Percentiles rank a stretch among this genome's conserved stretches.
Conservation (phyloP, 2,888 invertebrate genomes). For the Ditula angustiorana region DNA sequence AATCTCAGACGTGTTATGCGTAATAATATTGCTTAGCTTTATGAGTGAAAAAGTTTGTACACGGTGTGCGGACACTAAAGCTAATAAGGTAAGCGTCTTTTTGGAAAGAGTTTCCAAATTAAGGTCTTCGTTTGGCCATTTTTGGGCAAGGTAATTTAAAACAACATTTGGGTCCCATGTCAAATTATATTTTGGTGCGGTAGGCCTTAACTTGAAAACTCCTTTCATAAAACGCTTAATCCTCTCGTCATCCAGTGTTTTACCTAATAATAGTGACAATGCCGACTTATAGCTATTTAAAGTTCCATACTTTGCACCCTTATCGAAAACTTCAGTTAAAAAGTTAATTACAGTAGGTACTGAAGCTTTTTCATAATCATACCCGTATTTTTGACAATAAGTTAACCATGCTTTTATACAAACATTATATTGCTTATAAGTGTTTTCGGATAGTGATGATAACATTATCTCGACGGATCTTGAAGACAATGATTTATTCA, state of each 20-base stretch:
- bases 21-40: conserved; percentile 13
- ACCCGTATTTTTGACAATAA: too few relatives aligned
- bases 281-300: too few relatives aligned
- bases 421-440: too few relatives aligned
- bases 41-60: conserved; percentile 10
- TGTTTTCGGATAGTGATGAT: too few relatives aligned
- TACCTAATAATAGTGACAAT: too few relatives aligned
- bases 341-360: conserved; percentile 14
- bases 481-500: too few relatives aligned
- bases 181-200: conserved; percentile 19
- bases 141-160: conserved; percentile 6
- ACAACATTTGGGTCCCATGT: conserved; percentile 25
- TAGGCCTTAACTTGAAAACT: conserved; percentile 22
- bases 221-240: too few relatives aligned
- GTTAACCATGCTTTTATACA: conserved; percentile 26
- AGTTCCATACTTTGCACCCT: conserved; percentile 23
- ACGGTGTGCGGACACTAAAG: conserved; percentile 10
- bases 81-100: conserved; percentile 17
- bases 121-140: conserved; percentile 8
- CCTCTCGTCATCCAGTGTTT: too few relatives aligned
- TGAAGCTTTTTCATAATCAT: conserved; percentile 8
- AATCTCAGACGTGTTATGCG: not conserved
- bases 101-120: conserved; percentile 24
- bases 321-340: conserved; percentile 20
- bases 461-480: too few relatives aligned